Evolutionary conservation across 2,113 vertebrate genomes (phyloP).

Genomic region (Muntiacus reevesi): DNA sequence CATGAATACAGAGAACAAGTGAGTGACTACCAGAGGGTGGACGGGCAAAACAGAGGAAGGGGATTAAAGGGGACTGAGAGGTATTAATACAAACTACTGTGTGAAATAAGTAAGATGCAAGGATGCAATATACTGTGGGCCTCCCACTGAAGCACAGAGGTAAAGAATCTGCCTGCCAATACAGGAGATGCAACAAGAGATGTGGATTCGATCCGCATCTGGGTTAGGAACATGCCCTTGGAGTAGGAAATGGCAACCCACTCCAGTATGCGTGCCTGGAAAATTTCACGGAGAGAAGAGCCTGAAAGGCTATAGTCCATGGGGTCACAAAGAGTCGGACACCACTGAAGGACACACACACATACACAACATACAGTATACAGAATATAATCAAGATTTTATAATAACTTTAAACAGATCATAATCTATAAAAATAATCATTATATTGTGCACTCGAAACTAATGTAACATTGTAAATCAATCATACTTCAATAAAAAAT

Average conservation of each 20-base stretch:
- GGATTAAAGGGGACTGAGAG: not conserved
- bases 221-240: not conserved
- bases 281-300: not conserved
- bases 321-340: not conserved
- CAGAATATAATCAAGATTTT: not conserved
- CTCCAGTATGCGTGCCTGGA: not conserved
- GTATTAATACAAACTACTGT: not conserved
- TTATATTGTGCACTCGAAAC: not conserved
- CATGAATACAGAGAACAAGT: not conserved
- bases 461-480: not conserved
- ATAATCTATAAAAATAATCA: not conserved
- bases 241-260: not conserved
- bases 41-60: not conserved
- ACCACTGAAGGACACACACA: not conserved
- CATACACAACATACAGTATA: not conserved
- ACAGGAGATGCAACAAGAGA: not conserved
- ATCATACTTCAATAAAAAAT: not conserved
- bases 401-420: not conserved
- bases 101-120: not conserved
- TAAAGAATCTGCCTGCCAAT: not conserved
- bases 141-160: not conserved
- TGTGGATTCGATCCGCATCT: not conserved
- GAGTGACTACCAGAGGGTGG: not conserved
- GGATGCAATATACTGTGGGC: not conserved
- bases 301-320: not conserved